These are phyloP conservation scores for Spisula subtruncata DNA, from an alignment of 2,888 invertebrate species.

Conservation along the genomic window DNA sequence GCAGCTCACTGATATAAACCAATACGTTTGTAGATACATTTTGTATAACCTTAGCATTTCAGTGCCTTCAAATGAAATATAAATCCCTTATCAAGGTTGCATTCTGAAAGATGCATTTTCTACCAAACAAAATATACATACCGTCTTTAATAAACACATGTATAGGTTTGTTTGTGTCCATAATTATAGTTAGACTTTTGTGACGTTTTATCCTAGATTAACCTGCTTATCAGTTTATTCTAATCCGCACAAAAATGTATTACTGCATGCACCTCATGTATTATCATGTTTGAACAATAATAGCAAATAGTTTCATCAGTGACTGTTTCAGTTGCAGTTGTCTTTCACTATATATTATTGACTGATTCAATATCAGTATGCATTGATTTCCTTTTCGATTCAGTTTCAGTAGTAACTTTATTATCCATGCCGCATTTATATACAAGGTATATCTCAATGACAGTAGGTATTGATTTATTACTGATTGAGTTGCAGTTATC, in stretches of 20 bases:
- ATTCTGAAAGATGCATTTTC: not conserved
- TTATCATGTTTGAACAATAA: not conserved
- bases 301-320: too few species aligned
- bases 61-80: too few species aligned
- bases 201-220: not conserved
- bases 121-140: not conserved
- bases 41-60: too few species aligned
- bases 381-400: not conserved
- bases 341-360: too few species aligned
- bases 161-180: not conserved
- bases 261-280: not conserved
- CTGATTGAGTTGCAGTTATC: too few species aligned
- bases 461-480: too few species aligned
- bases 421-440: too few species aligned
- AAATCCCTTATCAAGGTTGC: not conserved
- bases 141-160: not conserved
- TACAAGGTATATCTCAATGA: too few species aligned
- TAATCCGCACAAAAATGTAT: not conserved
- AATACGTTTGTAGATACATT: too few species aligned
- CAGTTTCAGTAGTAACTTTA: not conserved
- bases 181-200: not conserved
- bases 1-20: too few species aligned
- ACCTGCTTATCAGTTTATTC: conserved; percentile 1
- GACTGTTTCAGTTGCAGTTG: too few species aligned
- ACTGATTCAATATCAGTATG: too few species aligned